Evolutionary conservation across 1,140 invertebrate genomes (phyloP), one percentile per base, ranked within the genome.

Genomic region (Oreohelix idahoensis): DNA sequence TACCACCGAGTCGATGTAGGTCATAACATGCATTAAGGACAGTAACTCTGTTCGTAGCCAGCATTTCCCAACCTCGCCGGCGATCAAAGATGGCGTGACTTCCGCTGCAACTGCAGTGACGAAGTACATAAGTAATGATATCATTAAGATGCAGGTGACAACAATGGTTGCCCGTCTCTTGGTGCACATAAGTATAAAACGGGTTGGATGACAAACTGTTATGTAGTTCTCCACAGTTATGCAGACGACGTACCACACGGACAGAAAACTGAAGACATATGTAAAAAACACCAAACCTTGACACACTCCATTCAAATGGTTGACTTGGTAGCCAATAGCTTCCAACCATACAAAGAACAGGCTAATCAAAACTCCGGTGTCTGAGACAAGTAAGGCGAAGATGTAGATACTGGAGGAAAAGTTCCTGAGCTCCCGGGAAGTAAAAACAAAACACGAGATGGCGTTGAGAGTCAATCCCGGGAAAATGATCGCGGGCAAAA

Each of bases 221-320:
- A 97, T 95, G 89, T 96, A 97, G 36, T 96, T 92, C 89, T 97
- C 96, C 0, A 96, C 94, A 0, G 96, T 97, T 89, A 97, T 97
- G 15, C 96, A 95, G 5, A 97, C 96, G 0, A 96, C 95, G 77
- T 96, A 94, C 96, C 96, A 97, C 0, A 96, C 95, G 85, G 96
- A 96, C 32, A 96, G 93, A 87, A 95, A 96, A 87, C 95, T 94
- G 80, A 95, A 95, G 42, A 96, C 94, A 84, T 95, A 95, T 70
- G 94, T 94, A 0, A 95, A 87, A 90, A 96, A 97, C 8, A 95
- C 94, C 83, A 96, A 94, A 26, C 95, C 91, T 85, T 96, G 95
- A 88, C 96, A 97, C 78, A 85, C 51, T 0, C 84, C 85, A 8
- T 84, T 78, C 38, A 36, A 36, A 39, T 88, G 84, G 66, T 84